Percentiles rank a stretch among this genome's conserved stretches.
Evolutionary conservation across 1,140 invertebrate species (phyloP).

Genomic region (Hylaeus volcanicus): DNA sequence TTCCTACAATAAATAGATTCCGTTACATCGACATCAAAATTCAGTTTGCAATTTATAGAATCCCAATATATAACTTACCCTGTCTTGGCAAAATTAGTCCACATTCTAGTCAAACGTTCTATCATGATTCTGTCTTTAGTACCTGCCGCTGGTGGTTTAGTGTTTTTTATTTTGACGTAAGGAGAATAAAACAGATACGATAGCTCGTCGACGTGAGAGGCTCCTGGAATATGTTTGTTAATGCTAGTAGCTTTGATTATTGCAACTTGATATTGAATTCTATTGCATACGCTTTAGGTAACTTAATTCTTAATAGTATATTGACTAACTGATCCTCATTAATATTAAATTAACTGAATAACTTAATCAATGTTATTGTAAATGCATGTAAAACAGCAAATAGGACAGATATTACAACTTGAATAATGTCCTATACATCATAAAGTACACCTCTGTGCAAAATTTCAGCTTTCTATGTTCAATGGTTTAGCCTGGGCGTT

Average conservation of each 20-base stretch:
- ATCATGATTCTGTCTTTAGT: slow-evolving; percentile 48
- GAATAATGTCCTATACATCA: too few species aligned
- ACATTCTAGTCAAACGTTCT: slow-evolving; percentile 65
- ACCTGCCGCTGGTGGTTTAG: slow-evolving; percentile 10
- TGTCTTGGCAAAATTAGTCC: slow-evolving; percentile 62
- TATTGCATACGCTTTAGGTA: too few species aligned
- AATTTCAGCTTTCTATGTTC: too few species aligned
- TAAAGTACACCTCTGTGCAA: too few species aligned
- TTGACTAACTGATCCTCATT: too few species aligned
- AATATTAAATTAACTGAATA: too few species aligned
- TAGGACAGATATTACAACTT: too few species aligned
- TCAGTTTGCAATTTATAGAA: not conserved
- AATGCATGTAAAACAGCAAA: too few species aligned
- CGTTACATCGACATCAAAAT: not conserved
- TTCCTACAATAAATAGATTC: slow-evolving; percentile 35
- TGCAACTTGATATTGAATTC: too few species aligned
- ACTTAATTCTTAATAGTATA: too few species aligned
- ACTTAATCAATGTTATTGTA: too few species aligned
- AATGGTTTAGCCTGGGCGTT: too few species aligned
- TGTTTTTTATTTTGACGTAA: not conserved
- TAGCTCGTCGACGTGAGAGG: slow-evolving; percentile 67
- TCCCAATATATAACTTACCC: slow-evolving; percentile 37
- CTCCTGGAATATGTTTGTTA: slow-evolving; percentile 53
- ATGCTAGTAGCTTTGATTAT: not conserved
- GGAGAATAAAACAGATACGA: slow-evolving; percentile 62